Conservation (phyloP, 1,140 invertebrate genomes). For the Heliconius hermathena region DNA sequence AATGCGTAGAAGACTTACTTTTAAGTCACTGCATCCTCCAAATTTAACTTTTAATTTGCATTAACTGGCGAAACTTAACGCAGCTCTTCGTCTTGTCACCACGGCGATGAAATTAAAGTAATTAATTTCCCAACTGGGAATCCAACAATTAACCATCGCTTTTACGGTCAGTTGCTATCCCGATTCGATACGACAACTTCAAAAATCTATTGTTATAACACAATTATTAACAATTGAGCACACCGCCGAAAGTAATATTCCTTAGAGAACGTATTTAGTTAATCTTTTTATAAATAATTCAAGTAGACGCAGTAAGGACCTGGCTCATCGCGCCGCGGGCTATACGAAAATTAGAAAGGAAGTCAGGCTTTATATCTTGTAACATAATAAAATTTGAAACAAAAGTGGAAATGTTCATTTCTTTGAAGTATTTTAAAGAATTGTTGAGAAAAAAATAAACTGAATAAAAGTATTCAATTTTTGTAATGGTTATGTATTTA, state of each 20-base stretch:
- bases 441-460: background rate
- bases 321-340: conserved; percentile 25
- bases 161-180: no score
- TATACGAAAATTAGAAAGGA: conserved; percentile 36
- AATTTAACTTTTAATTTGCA: no score
- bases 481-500: background rate
- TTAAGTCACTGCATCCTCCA: no score
- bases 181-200: no score
- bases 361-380: conserved; percentile 25
- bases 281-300: conserved; percentile 24
- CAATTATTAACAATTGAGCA: background rate
- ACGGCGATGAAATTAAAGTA: no score
- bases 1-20: no score
- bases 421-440: conserved; percentile 33
- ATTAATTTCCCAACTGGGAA: no score
- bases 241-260: background rate
- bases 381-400: conserved; percentile 33
- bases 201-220: background rate
- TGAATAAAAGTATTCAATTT: background rate
- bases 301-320: conserved; percentile 18
- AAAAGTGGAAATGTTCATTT: conserved; percentile 34
- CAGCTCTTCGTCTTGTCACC: no score
- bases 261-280: background rate
- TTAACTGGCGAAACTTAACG: no score
- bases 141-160: no score